A percentile compares a stretch with the other conserved stretches of the same genome.
Evolutionary conservation across 2,113 vertebrate species (phyloP).

Genomic region (Albula glossodonta): DNA sequence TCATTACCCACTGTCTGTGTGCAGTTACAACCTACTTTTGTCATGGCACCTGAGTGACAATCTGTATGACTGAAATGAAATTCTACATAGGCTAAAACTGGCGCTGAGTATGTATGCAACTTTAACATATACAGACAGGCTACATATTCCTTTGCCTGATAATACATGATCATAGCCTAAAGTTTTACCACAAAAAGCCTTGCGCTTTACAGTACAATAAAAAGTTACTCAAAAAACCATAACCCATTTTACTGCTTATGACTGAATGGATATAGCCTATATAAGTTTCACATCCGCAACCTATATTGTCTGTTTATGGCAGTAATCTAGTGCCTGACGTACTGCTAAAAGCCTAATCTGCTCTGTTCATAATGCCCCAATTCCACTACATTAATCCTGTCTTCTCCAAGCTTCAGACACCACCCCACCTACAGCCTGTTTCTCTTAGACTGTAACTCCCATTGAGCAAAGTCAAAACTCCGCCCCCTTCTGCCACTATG

Average conservation of each 20-base stretch:
- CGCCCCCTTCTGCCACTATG: background rate
- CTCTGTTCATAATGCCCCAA: conserved; percentile 38
- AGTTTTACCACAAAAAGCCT: background rate
- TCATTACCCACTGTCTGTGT: background rate
- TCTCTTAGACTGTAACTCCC: conserved; percentile 44
- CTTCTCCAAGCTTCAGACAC: background rate
- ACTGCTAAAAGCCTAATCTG: conserved; percentile 44
- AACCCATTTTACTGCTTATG: conserved; percentile 35
- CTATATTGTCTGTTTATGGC: conserved; percentile 42
- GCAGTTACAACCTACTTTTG: background rate
- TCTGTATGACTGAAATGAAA: background rate
- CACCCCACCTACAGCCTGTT: conserved; percentile 25
- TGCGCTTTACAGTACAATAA: background rate
- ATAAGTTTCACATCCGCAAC: conserved; percentile 31
- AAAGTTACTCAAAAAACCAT: background rate
- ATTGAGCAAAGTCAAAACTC: conserved; percentile 32
- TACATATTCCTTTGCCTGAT: background rate
- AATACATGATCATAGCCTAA: too few relatives aligned
- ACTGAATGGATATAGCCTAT: conserved; percentile 5
- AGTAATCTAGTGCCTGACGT: conserved; percentile 29
- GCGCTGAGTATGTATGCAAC: background rate
- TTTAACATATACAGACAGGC: background rate
- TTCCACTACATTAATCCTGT: conserved; percentile 52
- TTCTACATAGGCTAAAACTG: background rate
- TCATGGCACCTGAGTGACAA: background rate